These are phyloP conservation scores for Parnassius mnemosyne DNA, from an alignment of 2,888 invertebrate species.

Conservation along the genomic window DNA sequence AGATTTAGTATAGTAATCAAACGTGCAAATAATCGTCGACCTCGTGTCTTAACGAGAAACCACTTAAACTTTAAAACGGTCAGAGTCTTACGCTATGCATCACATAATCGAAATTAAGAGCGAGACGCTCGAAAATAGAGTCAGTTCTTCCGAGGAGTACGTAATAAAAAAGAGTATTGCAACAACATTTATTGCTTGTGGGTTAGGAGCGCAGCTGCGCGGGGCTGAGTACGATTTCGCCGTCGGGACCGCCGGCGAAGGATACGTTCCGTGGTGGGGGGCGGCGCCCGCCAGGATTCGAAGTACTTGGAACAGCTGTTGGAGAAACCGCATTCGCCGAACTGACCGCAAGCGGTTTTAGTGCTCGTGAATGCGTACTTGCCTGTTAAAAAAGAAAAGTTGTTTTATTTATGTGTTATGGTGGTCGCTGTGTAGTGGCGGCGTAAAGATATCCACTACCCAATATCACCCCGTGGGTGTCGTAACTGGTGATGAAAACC, in stretches of 20 bases:
- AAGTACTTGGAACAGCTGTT: conserved; percentile 30
- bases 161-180: conserved; percentile 48
- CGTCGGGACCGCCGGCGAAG: conserved; percentile 74
- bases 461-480: too few species aligned
- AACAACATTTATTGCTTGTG: conserved; percentile 61
- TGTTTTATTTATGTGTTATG: too few species aligned
- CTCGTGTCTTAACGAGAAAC: conserved; percentile 54
- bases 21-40: conserved; percentile 69
- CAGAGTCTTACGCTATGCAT: conserved; percentile 47
- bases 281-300: conserved; percentile 36
- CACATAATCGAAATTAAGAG: conserved; percentile 48
- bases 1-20: conserved; percentile 55
- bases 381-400: conserved; percentile 24
- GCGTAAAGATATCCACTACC: too few species aligned
- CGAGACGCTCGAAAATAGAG: conserved; percentile 44
- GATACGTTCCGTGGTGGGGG: conserved; percentile 73
- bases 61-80: conserved; percentile 48
- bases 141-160: conserved; percentile 48
- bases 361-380: conserved; percentile 28
- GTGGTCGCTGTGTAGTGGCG: too few species aligned
- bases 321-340: conserved; percentile 24
- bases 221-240: conserved; percentile 83
- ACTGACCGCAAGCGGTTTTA: conserved; percentile 32
- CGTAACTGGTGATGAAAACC: too few species aligned
- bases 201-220: conserved; percentile 81